Percentiles rank a stretch among this genome's conserved stretches.
Conservation (phyloP, 2,888 invertebrate genomes). For the Pecten maximus region DNA sequence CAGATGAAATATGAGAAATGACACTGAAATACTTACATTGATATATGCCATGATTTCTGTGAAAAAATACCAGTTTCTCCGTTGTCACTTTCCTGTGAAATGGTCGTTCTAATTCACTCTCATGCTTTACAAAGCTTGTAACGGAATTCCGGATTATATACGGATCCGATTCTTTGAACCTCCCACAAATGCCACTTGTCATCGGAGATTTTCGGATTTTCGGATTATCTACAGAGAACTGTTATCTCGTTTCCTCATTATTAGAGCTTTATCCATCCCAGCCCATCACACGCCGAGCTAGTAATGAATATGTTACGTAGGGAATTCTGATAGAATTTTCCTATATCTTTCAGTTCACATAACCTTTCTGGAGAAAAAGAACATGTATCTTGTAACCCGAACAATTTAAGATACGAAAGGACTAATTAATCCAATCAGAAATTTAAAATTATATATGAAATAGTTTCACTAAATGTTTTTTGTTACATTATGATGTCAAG, state of each 20-base stretch:
- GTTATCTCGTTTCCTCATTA: conserved; percentile 11
- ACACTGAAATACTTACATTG: background rate
- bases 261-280: background rate
- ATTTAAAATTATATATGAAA: background rate
- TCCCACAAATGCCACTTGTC: conserved; percentile 27
- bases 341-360: background rate
- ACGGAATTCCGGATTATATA: conserved; percentile 9
- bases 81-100: background rate
- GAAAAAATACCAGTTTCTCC: background rate
- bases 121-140: background rate
- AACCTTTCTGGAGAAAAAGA: background rate
- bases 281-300: background rate
- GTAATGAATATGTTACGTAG: conserved; percentile 18
- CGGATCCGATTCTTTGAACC: conserved; percentile 1
- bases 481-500: background rate
- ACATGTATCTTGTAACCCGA: background rate
- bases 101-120: background rate
- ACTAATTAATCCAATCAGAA: background rate
- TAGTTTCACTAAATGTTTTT: background rate
- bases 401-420: background rate
- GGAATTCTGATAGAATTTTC: background rate
- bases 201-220: background rate
- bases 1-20: background rate
- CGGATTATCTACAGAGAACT: background rate
- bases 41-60: background rate